Conservation (phyloP, 2,888 invertebrate genomes). For the Zygogramma bicolorata region DNA sequence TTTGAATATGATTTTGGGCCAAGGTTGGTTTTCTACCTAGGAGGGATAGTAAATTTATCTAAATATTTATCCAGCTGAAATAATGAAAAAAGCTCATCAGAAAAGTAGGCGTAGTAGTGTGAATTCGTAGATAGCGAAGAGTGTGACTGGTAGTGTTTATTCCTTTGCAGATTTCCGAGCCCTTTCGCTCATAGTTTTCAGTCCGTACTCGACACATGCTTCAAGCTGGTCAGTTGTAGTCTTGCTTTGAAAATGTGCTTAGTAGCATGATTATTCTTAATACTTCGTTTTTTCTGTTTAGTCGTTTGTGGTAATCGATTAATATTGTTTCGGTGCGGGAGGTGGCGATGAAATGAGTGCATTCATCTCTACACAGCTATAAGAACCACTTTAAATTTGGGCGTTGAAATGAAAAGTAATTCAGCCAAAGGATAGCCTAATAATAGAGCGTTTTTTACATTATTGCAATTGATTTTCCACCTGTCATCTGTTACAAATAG, state of each 20-base stretch:
- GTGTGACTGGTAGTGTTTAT: constrained; percentile 64
- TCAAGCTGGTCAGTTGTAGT: constrained; percentile 67
- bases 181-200: constrained; percentile 81
- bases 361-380: too few relatives aligned
- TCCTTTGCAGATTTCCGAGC: constrained; percentile 83
- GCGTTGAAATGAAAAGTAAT: too few relatives aligned
- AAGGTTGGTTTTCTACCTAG: too few relatives aligned
- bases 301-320: background rate
- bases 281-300: background rate
- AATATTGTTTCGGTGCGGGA: background rate
- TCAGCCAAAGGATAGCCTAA: too few relatives aligned
- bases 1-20: too few relatives aligned
- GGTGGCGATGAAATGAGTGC: too few relatives aligned
- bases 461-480: too few relatives aligned
- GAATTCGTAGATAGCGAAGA: constrained; percentile 29
- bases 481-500: too few relatives aligned
- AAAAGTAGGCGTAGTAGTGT: background rate
- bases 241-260: constrained; percentile 57
- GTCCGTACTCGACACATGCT: constrained; percentile 70
- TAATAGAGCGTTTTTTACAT: too few relatives aligned
- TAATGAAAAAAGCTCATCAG: background rate
- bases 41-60: background rate
- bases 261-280: constrained; percentile 45
- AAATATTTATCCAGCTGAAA: background rate
- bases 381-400: too few relatives aligned